These are phyloP conservation scores for Idaea dimidiata DNA, from an alignment of 2,888 invertebrate species.

Conservation along the genomic window DNA sequence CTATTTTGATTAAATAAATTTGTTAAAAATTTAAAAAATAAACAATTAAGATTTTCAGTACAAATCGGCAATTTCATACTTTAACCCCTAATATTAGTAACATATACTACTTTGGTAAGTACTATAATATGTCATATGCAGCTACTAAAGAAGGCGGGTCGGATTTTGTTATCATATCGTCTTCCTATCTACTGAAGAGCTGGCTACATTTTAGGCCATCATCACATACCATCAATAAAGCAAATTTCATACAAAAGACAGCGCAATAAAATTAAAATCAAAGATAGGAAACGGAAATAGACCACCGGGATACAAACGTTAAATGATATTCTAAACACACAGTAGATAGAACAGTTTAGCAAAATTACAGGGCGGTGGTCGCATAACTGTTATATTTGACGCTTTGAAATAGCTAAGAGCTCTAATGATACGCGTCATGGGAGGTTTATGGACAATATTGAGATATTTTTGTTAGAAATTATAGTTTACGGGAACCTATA, in stretches of 20 bases:
- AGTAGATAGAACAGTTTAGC: slow-evolving; percentile 49
- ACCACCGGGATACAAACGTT: slow-evolving; percentile 26
- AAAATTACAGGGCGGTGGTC: slow-evolving; percentile 64
- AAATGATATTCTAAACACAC: slow-evolving; percentile 41
- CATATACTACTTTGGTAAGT: too few relatives aligned
- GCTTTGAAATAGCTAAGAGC: slow-evolving; percentile 27
- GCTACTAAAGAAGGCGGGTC: too few relatives aligned
- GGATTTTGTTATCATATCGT: too few relatives aligned
- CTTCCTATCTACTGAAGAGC: too few relatives aligned
- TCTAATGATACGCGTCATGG: slow-evolving; percentile 11
- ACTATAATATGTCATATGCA: too few relatives aligned
- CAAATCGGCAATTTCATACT: too few relatives aligned
- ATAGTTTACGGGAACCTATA: background rate
- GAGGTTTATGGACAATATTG: slow-evolving; percentile 14
- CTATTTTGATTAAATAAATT: too few relatives aligned
- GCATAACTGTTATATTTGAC: slow-evolving; percentile 59
- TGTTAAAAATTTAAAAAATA: too few relatives aligned
- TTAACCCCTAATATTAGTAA: too few relatives aligned
- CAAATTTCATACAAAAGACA: background rate
- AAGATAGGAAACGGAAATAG: slow-evolving; percentile 41
- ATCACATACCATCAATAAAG: too few relatives aligned
- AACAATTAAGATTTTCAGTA: too few relatives aligned
- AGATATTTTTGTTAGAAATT: slow-evolving; percentile 6
- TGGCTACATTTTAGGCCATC: too few relatives aligned
- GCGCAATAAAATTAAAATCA: background rate